Conservation (phyloP, 92 coral and sea anemone species). For the Blastomussa wellsi region DNA sequence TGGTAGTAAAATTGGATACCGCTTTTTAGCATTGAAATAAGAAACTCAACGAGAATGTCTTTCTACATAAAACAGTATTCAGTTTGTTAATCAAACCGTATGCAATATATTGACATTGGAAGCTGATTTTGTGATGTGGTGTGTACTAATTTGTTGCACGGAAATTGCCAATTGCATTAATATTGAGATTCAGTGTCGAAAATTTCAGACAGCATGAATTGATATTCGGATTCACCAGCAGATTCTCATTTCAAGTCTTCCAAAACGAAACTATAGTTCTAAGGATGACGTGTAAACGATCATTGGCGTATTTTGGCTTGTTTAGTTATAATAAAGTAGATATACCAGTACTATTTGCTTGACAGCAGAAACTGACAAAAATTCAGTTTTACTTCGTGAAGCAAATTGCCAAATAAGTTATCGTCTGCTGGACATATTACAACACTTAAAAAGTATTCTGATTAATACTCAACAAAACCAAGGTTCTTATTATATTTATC, state of each 20-base stretch:
- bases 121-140: background rate
- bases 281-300: background rate
- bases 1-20: background rate
- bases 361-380: background rate
- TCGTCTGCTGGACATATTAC: background rate
- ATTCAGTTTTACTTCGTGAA: background rate
- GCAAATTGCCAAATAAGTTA: background rate
- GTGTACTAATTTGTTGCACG: background rate
- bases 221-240: background rate
- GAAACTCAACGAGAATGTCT: background rate
- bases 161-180: background rate
- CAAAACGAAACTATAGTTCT: background rate
- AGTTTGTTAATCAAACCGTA: background rate
- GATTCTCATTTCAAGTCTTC: background rate
- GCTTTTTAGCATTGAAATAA: background rate
- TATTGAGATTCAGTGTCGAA: background rate
- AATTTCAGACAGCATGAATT: background rate
- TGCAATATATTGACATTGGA: background rate
- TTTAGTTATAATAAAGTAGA: background rate
- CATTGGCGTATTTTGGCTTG: background rate
- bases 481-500: background rate
- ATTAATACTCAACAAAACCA: background rate
- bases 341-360: background rate
- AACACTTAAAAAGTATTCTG: background rate
- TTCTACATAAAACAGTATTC: background rate